Percentiles rank a stretch among this genome's conserved stretches.
Conservation (phyloP, 2,113 vertebrate genomes). For the Sardina pilchardus region DNA sequence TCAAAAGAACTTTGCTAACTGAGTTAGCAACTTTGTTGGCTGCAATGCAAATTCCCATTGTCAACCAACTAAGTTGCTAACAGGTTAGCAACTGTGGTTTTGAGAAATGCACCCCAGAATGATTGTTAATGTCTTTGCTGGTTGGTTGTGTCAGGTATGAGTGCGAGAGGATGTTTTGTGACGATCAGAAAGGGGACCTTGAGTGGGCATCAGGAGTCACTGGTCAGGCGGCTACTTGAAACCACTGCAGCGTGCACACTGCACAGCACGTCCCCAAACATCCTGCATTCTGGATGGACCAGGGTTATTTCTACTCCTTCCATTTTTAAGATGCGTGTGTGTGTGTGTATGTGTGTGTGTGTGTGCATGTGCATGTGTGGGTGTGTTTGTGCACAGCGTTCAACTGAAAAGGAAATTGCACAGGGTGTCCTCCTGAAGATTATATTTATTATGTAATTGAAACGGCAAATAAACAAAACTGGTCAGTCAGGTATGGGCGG, state of each 20-base stretch:
- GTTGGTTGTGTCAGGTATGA: not conserved
- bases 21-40: too few relatives aligned
- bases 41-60: too few relatives aligned
- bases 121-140: not conserved
- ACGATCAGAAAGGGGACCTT: not conserved
- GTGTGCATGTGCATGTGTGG: not conserved
- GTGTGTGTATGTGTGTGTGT: not conserved
- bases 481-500: slow-evolving; percentile 60
- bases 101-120: not conserved
- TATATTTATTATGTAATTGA: slow-evolving; percentile 29
- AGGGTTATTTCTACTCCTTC: not conserved
- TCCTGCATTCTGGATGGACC: not conserved
- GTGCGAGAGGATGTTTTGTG: not conserved
- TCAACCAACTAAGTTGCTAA: too few relatives aligned
- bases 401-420: not conserved
- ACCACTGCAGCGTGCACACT: not conserved
- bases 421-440: slow-evolving; percentile 17
- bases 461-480: slow-evolving; percentile 48
- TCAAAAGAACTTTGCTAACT: too few relatives aligned
- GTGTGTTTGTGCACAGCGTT: too few relatives aligned
- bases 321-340: too few relatives aligned
- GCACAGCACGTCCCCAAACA: not conserved
- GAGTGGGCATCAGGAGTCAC: not conserved
- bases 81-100: too few relatives aligned
- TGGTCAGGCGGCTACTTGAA: not conserved